Evolutionary conservation across 2,797 vertebrate species (phyloP).

Genomic region (Sebastes itinus): DNA sequence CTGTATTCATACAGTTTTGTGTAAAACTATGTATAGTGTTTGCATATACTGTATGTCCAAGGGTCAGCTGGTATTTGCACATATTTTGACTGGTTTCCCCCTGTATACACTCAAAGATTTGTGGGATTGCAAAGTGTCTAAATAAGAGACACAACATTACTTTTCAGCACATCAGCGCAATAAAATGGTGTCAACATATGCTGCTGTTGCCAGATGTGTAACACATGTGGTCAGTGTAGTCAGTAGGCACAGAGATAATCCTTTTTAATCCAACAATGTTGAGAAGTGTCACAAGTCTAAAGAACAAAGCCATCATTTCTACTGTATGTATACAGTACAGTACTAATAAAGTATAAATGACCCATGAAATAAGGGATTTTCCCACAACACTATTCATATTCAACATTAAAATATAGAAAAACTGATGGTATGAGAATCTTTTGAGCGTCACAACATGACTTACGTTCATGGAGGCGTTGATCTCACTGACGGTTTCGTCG

Average conservation of each 20-base stretch:
- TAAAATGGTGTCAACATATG: slow-evolving; percentile 7
- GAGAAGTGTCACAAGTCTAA: neutral
- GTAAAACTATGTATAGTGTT: neutral
- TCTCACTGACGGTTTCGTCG: slow-evolving; percentile 94
- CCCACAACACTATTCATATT: too few relatives aligned
- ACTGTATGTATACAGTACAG: too few relatives aligned
- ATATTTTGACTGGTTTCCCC: neutral
- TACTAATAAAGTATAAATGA: too few relatives aligned
- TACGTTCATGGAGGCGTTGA: slow-evolving; percentile 98
- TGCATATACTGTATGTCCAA: neutral
- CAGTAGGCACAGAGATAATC: neutral
- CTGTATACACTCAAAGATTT: neutral
- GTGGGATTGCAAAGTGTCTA: neutral
- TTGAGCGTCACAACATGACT: slow-evolving; percentile 61
- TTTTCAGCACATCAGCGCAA: neutral
- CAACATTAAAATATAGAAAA: neutral
- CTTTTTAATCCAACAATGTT: neutral
- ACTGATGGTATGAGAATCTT: neutral
- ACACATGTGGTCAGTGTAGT: slow-evolving; percentile 10
- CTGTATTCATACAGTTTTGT: neutral
- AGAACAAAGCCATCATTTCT: neutral
- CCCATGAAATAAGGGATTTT: too few relatives aligned
- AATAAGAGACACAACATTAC: neutral
- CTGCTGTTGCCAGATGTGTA: slow-evolving; percentile 26
- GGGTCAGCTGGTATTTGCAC: neutral